These are phyloP conservation scores for Oconnorella tubifera DNA, from an alignment of 2,888 invertebrate species.

Conservation along the genomic window DNA sequence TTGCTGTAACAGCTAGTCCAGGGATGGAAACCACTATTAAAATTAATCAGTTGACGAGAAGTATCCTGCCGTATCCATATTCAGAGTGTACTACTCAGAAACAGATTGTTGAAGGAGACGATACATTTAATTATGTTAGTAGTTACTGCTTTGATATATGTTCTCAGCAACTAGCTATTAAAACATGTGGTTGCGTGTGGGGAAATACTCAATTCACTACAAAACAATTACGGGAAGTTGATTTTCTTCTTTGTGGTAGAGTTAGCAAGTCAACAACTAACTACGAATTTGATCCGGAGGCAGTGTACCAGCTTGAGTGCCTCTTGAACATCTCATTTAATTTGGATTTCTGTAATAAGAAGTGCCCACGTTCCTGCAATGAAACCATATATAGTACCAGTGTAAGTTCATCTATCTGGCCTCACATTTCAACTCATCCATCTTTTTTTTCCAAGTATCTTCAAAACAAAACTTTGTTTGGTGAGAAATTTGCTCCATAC, in stretches of 20 bases:
- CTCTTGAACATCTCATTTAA: neutral
- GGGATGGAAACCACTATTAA: neutral
- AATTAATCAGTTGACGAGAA: neutral
- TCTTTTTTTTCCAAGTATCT: neutral
- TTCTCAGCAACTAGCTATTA: neutral
- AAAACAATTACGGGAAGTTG: neutral
- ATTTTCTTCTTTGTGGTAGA: neutral
- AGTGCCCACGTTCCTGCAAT: neutral
- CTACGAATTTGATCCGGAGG: no score
- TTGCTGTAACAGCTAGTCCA: neutral
- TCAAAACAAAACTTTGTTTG: neutral
- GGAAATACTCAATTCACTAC: neutral
- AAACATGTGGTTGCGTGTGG: neutral
- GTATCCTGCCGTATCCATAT: neutral
- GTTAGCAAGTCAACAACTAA: no score
- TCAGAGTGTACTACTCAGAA: constrained; percentile 2
- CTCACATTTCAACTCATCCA: neutral
- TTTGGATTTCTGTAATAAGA: neutral
- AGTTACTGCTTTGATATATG: neutral
- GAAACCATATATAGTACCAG: neutral
- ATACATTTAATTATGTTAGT: neutral
- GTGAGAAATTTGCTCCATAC: neutral
- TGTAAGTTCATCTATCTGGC: constrained; percentile 2
- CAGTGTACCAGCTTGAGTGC: neutral
- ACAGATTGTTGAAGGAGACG: neutral